These are phyloP conservation scores for Spermophilus dauricus DNA, from an alignment of 2,113 vertebrate species.

Conservation along the genomic window DNA sequence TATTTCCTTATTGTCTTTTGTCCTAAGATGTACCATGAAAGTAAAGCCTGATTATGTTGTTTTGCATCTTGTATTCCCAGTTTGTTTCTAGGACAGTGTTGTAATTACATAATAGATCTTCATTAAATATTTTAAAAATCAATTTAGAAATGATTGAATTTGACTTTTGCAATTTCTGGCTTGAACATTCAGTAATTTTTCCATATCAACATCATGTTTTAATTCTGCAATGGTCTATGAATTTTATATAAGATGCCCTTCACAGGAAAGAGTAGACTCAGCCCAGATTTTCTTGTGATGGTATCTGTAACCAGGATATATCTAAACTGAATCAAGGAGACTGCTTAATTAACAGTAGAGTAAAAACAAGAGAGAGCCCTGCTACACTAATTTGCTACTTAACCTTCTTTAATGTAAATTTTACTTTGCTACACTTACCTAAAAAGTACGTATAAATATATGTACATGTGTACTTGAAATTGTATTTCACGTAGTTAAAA, in stretches of 20 bases:
- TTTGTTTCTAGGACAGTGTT: neutral
- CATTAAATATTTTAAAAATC: neutral
- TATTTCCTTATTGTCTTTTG: neutral
- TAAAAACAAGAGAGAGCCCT: neutral
- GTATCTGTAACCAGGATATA: neutral
- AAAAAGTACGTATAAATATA: neutral
- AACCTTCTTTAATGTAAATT: neutral
- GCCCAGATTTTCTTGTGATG: neutral
- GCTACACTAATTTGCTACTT: neutral
- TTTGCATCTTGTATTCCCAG: neutral
- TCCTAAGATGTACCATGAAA: neutral
- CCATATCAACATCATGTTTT: neutral
- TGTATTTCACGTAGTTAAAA: neutral
- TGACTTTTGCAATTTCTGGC: neutral
- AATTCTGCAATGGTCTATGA: neutral
- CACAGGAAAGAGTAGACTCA: neutral
- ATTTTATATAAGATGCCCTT: neutral
- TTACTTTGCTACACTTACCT: neutral
- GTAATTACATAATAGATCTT: neutral
- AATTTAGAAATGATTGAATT: neutral
- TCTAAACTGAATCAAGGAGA: neutral
- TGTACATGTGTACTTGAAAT: neutral
- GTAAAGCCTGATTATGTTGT: neutral
- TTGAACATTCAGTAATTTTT: neutral
- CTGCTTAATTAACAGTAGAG: neutral